Conservation (phyloP, 2,888 invertebrate species). For the Pseudococcus longispinus region DNA sequence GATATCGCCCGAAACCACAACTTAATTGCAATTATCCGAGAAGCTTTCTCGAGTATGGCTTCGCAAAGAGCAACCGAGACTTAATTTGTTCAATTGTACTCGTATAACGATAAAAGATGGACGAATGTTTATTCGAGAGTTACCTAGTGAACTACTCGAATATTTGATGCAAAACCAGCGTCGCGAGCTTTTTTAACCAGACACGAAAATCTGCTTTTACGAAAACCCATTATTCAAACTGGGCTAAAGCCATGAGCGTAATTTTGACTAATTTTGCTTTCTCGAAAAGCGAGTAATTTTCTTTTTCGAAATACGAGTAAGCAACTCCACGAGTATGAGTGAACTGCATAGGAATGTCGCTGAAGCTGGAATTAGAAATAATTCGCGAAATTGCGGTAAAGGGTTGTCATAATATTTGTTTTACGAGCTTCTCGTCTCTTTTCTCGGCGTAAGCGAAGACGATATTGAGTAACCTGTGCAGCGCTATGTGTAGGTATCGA, state of each 20-base stretch:
- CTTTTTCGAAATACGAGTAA: too few relatives aligned
- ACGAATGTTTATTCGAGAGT: not conserved
- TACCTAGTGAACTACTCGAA: not conserved
- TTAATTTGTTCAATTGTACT: not conserved
- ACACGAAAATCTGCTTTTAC: not conserved
- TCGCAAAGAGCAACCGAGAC: not conserved
- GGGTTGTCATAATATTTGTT: slow-evolving; percentile 6
- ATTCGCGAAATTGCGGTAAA: not conserved
- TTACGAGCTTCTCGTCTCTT: not conserved
- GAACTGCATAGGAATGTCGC: not conserved
- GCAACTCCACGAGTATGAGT: not conserved
- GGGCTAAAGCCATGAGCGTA: not conserved
- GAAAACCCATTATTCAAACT: not conserved
- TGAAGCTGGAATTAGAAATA: not conserved
- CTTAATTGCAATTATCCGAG: not conserved
- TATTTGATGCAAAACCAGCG: not conserved
- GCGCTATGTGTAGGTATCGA: not conserved
- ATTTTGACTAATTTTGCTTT: not conserved
- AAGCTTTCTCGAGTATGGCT: not conserved
- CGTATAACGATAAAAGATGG: not conserved
- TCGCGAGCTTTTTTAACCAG: not conserved
- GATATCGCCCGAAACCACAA: not conserved
- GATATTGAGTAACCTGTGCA: not conserved
- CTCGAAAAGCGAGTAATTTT: too few relatives aligned
- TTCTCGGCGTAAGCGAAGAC: not conserved